Conservation (phyloP, 2,888 invertebrate species). For the Stratiomys singularior region DNA sequence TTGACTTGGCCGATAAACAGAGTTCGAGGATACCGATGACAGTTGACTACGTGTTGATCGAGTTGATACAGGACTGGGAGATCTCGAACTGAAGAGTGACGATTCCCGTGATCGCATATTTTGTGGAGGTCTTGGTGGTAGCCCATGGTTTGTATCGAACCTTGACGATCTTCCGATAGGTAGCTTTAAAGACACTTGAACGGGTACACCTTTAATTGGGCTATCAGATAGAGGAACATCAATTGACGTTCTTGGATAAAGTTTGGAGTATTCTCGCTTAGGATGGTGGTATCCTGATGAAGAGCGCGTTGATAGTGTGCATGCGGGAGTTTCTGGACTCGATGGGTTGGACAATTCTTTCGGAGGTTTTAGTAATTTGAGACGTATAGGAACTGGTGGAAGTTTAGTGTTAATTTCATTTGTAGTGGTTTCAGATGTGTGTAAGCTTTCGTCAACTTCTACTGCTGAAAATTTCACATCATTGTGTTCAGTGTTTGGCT, state of each 20-base stretch:
- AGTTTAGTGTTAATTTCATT: constrained; percentile 54
- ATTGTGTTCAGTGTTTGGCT: not conserved
- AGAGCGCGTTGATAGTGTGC: not conserved
- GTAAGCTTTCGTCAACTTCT: not conserved
- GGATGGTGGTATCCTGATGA: constrained; percentile 61
- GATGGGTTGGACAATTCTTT: not conserved
- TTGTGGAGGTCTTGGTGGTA: constrained; percentile 36
- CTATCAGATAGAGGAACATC: constrained; percentile 34
- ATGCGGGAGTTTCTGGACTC: not conserved
- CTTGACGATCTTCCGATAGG: constrained; percentile 54
- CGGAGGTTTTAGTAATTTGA: constrained; percentile 12
- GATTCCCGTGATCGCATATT: constrained; percentile 55
- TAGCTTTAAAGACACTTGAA: constrained; percentile 58
- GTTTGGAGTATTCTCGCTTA: constrained; percentile 57
- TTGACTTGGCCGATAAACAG: constrained; percentile 50
- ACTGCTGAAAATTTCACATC: not conserved
- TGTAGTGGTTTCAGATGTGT: not conserved
- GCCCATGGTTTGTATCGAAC: constrained; percentile 46
- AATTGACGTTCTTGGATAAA: constrained; percentile 34
- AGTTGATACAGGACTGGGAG: constrained; percentile 68
- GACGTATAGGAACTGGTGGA: constrained; percentile 54
- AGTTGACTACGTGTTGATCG: constrained; percentile 56
- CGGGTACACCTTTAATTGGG: constrained; percentile 53
- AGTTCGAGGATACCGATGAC: constrained; percentile 55
- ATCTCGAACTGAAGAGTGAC: constrained; percentile 66